Evolutionary conservation across 2,113 vertebrate species (phyloP), one percentile per base, ranked within the genome.

Genomic region (Syrrhaptes paradoxus): DNA sequence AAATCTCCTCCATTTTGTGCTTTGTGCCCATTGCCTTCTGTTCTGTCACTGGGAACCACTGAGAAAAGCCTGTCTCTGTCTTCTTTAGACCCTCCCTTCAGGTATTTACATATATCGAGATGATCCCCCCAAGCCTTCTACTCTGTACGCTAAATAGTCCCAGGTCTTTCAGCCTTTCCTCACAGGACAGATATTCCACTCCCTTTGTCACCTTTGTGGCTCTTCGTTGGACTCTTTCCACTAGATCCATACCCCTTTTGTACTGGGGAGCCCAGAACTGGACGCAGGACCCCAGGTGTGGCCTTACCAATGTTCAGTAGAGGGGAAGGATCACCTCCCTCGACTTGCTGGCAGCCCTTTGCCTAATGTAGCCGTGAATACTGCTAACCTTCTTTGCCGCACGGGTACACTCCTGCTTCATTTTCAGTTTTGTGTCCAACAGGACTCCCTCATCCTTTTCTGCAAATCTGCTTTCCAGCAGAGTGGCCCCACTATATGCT

Each of bases 301-400:
- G 8, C 28, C 18, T 72, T 45, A 68, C 6, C 17, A 32, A 25
- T 11, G 21, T 10, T 75, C 26, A 52, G 6, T 11, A 52, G 15
- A 89, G 11, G 6, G 7, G 8, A 20, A 54, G 10, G 14, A 49
- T 16, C 28, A 49, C 13, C 24, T 72, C 17, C 14, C 7, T 63
- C 1, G 2, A 34, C 13, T 3, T 75, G 6, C 26, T 86, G 31
- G 13, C 28, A 83, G 18, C 54, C 13, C 21, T 86, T 57, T 67
- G 31, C 19, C 22, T 62, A 17, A 75, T 49, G 17, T 9, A 89
- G 5, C 7, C 17, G 51, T 38, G n/a, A 17, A 70, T 58, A 58
- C 5, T 3, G 2, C 11, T 41, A 59, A 17, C 6, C 2, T 13
- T 17, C 79, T 77, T 65, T 88, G 17, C 26, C 0, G 0, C 31